phyloP scores from a whole-genome alignment of 2,888 invertebrate genomes.

The Melipona beecheii region DNA sequence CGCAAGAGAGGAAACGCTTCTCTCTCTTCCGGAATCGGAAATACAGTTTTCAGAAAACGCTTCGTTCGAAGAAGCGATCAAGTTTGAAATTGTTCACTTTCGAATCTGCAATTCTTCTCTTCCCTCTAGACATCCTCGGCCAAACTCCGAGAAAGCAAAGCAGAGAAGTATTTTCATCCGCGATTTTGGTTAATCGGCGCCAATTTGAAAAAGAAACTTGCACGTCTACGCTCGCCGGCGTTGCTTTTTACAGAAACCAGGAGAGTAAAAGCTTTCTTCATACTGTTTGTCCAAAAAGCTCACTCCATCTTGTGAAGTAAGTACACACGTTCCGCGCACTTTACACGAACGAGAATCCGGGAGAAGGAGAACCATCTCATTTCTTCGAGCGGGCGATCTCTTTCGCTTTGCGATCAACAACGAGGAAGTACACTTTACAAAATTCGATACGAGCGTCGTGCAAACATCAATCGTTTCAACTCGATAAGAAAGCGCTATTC shows the following conservation, averaged over 20 bases:
- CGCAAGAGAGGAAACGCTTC: background rate
- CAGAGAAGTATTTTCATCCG: background rate
- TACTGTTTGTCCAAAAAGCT: background rate
- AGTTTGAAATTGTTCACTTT: background rate
- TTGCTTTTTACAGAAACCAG: background rate
- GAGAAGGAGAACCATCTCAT: background rate
- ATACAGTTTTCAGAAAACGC: background rate
- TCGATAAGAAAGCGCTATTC: background rate
- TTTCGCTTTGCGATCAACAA: conserved; percentile 6
- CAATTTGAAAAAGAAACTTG: background rate
- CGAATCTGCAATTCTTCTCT: background rate
- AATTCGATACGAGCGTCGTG: background rate
- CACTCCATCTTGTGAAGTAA: conserved; percentile 2
- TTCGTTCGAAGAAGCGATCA: background rate
- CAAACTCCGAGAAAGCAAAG: background rate
- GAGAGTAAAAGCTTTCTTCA: conserved; percentile 15
- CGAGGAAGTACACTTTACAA: background rate
- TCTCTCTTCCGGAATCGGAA: background rate
- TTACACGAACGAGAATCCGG: background rate
- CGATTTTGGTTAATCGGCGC: background rate
- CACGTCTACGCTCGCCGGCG: background rate
- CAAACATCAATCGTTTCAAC: background rate
- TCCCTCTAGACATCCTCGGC: background rate
- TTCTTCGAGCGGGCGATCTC: background rate
- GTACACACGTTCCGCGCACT: background rate